phyloP scores from a whole-genome alignment of 1,140 invertebrate genomes.

The Drosophila pectinifera region DNA sequence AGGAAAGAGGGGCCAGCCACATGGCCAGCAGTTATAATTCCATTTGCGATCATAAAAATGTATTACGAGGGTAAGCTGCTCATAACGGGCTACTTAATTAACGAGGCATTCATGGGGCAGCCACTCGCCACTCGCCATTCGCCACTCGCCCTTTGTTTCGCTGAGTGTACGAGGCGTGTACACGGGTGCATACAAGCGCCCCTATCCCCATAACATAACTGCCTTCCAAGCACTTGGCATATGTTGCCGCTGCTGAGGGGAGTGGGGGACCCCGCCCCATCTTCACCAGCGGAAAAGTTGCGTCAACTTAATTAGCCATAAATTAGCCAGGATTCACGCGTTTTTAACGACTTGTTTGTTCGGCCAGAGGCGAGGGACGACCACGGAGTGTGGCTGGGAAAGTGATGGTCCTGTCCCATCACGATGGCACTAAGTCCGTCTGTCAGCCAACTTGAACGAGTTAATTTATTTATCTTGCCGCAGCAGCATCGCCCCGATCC shows the following conservation, averaged over 20 bases:
- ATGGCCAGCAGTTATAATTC: slow-evolving; percentile 59
- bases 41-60: slow-evolving; percentile 73
- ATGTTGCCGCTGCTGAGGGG: slow-evolving; percentile 13
- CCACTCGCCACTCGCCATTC: too few species aligned
- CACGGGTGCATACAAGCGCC: slow-evolving; percentile 20
- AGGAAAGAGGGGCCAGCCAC: slow-evolving; percentile 15
- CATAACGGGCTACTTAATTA: slow-evolving; percentile 72
- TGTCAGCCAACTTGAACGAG: slow-evolving; percentile 59
- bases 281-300: slow-evolving; percentile 38
- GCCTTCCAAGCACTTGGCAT: slow-evolving; percentile 47
- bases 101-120: slow-evolving; percentile 49
- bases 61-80: slow-evolving; percentile 64
- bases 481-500: slow-evolving; percentile 18
- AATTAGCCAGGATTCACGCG: slow-evolving; percentile 62
- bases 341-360: slow-evolving; percentile 69
- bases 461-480: slow-evolving; percentile 61
- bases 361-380: not conserved
- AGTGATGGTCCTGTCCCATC: slow-evolving; percentile 19
- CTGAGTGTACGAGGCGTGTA: slow-evolving; percentile 13
- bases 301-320: slow-evolving; percentile 69
- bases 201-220: slow-evolving; percentile 24
- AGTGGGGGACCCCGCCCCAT: not conserved
- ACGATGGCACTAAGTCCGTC: slow-evolving; percentile 51
- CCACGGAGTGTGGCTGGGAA: not conserved
- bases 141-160: too few species aligned